Evolutionary conservation across 2,113 vertebrate genomes (phyloP).

Genomic region (Callipepla squamata): DNA sequence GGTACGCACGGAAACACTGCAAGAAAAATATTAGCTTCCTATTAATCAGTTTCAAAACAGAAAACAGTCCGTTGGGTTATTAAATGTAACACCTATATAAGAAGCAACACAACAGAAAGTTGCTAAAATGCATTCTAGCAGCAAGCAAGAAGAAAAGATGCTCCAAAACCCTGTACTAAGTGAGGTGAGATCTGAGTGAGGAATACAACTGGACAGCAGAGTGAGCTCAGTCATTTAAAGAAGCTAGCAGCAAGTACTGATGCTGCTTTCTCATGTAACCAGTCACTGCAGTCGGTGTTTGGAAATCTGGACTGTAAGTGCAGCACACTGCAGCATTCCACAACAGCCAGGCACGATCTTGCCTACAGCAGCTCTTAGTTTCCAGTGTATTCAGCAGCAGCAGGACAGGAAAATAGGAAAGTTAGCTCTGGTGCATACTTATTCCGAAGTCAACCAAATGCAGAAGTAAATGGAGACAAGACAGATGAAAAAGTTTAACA

Average conservation of each 20-base stretch:
- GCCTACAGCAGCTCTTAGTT: rapidly evolving
- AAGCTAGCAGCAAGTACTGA: neutral
- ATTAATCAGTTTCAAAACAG: slow-evolving; percentile 36
- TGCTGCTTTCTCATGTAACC: neutral
- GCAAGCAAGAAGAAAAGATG: neutral
- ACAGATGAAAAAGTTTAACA: neutral
- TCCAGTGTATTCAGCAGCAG: neutral
- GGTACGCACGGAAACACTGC: slow-evolving; percentile 96
- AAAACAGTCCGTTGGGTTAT: neutral
- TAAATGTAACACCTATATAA: neutral
- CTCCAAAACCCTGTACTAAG: neutral
- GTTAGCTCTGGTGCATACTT: neutral
- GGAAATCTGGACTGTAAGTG: neutral
- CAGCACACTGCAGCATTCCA: neutral
- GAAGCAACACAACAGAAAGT: neutral
- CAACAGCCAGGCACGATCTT: neutral
- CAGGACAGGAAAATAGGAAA: neutral
- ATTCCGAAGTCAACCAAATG: neutral
- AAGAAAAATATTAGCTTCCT: slow-evolving; percentile 27
- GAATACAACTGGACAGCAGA: neutral
- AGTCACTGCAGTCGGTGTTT: neutral
- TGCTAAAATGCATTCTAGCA: neutral
- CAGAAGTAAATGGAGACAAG: neutral
- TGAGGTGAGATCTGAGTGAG: neutral
- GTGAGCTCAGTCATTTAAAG: neutral